phyloP scores from a whole-genome alignment of 2,888 invertebrate genomes.

The Geophilus truncorum region DNA sequence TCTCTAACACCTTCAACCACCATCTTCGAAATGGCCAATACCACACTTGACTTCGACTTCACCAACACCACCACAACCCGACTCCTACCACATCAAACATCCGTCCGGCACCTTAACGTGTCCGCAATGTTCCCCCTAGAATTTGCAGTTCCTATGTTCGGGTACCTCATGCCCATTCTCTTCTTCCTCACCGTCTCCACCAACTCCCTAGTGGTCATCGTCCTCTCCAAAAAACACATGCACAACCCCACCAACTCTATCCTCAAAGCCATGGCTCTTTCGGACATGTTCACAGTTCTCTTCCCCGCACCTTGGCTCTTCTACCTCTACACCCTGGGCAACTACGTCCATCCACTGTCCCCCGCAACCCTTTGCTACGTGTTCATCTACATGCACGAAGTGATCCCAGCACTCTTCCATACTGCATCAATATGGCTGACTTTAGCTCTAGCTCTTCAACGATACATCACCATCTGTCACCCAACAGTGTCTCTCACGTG shows the following conservation, averaged over 20 bases:
- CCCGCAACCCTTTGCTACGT: slow-evolving; percentile 72
- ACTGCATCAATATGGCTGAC: slow-evolving; percentile 93
- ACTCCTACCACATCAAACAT: background rate
- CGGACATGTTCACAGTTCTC: slow-evolving; percentile 87
- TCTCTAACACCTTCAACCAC: background rate
- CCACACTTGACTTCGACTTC: background rate
- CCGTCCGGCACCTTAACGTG: slow-evolving; percentile 54
- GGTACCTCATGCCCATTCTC: slow-evolving; percentile 76
- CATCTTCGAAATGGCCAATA: background rate
- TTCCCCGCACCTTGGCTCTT: slow-evolving; percentile 87
- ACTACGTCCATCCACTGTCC: slow-evolving; percentile 73
- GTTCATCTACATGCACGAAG: slow-evolving; percentile 56
- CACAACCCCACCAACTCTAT: slow-evolving; percentile 86
- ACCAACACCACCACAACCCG: background rate
- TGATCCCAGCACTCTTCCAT: slow-evolving; percentile 78
- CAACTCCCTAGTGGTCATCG: slow-evolving; percentile 84
- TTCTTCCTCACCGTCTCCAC: slow-evolving; percentile 81
- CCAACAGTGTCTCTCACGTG: slow-evolving; percentile 78
- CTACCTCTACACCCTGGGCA: slow-evolving; percentile 85
- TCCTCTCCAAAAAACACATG: slow-evolving; percentile 85
- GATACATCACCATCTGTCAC: slow-evolving; percentile 93
- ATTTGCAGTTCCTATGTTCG: slow-evolving; percentile 66
- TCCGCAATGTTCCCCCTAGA: slow-evolving; percentile 62
- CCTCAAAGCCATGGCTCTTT: slow-evolving; percentile 90
- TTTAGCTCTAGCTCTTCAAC: slow-evolving; percentile 79